Conservation (phyloP, 1,140 invertebrate genomes). For the Cataglyphis hispanica region DNA sequence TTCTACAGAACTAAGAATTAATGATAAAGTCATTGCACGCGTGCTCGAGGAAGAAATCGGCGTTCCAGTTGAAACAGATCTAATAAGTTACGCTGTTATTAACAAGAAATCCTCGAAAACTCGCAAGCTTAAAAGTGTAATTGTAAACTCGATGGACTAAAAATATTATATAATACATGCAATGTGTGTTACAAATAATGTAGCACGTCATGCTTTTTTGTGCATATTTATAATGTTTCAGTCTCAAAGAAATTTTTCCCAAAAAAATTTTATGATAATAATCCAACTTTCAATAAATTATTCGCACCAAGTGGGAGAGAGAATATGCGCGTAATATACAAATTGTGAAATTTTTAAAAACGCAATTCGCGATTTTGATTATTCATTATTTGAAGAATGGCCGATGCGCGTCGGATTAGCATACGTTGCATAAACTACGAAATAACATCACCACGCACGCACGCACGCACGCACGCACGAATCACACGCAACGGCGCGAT, state of each 20-base stretch:
- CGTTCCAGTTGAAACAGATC: not conserved
- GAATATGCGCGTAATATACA: not conserved
- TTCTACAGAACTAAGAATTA: constrained; percentile 37
- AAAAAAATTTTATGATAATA: not conserved
- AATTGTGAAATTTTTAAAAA: not conserved
- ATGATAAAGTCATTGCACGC: constrained; percentile 45
- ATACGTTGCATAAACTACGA: constrained; percentile 82
- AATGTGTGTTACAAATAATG: too few species aligned
- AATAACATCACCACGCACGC: constrained; percentile 73
- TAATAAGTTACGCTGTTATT: constrained; percentile 42
- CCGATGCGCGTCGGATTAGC: constrained; percentile 69
- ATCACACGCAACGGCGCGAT: constrained; percentile 52
- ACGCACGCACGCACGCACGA: constrained; percentile 54
- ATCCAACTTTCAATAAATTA: not conserved
- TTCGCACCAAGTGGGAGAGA: not conserved
- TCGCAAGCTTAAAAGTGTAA: not conserved
- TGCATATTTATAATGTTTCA: not conserved
- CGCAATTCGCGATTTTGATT: constrained; percentile 42
- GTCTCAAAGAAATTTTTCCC: not conserved
- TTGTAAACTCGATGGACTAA: not conserved
- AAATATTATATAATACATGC: constrained; percentile 1
- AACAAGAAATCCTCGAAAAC: constrained; percentile 1
- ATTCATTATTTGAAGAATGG: constrained; percentile 74
- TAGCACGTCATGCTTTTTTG: not conserved
- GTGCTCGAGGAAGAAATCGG: constrained; percentile 13